Base-by-base conservation (phyloP, 2,113 vertebrate genomes). In the Raja brachyura region DNA sequence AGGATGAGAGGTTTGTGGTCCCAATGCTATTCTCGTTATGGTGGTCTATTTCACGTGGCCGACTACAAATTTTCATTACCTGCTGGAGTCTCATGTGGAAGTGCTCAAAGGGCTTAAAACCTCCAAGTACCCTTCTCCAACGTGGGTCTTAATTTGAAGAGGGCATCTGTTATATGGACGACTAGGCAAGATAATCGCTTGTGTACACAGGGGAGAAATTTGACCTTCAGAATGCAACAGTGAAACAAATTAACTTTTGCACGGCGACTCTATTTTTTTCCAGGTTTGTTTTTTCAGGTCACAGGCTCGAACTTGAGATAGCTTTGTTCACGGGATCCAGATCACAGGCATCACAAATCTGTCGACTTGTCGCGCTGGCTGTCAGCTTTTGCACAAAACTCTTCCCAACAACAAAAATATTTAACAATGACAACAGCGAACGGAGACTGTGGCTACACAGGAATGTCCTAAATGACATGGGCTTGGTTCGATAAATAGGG, bases 401-500 rank as follows among this genome's bases (percentile, higher is more conserved):
- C 59, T 63, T 86, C 20, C 28, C 54, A 73, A 48, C 0, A 16
- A 73, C 14, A 63, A 86, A 11, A 61, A 31, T 22, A 66, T 2
- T 68, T 68, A 66, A 70, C 16, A 25, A 48, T 20, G 59, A 28
- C 9, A 31, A 39, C 33, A 54, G 11, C 5, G n/a, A n/a, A n/a
- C n/a, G 8, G 66, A 39, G 16, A 28, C 54, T 28, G 54, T 31
- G 59, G 63, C 83, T 88, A 11, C 28, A 8, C 13, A 63, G n/a
- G 59, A 88, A 88, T 1, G 5, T 20, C 20, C 66, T 39, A 54
- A 0, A 22, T 54, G 8, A 11, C 33, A 54, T 20, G 33, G 54
- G 63, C 48, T 73, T 70, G 98, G 98, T 97, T 99, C 98, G 98
- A 98, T 98, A 99, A 99, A 86, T 98, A 97, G 97, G 95, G 97